A percentile compares a stretch with the other conserved stretches of the same genome.
Conservation (phyloP, 37 sponge, comb jelly and placozoan genomes). For the Dysidea cf. avara region DNA sequence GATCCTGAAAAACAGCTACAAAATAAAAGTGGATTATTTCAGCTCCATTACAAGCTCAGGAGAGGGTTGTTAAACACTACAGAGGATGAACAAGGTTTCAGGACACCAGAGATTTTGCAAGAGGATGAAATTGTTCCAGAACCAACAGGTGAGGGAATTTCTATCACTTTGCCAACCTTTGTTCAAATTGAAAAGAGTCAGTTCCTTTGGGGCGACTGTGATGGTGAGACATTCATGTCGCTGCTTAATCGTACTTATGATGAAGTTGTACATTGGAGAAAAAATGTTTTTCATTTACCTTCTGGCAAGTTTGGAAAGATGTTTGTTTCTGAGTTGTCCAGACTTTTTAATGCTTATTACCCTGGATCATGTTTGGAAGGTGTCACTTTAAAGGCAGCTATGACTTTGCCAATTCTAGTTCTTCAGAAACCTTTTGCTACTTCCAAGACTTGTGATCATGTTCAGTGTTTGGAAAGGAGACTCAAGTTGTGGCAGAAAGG, state of each 20-base stretch:
- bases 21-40: too few relatives aligned
- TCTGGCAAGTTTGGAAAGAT: constrained; percentile 3
- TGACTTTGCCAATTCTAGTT: background rate
- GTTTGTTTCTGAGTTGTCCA: constrained; percentile 5
- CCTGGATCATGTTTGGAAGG: constrained; percentile 2
- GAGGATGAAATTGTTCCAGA: too few relatives aligned
- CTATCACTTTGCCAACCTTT: too few relatives aligned
- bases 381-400: constrained; percentile 7
- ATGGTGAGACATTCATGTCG: background rate
- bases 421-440: constrained; percentile 7
- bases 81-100: too few relatives aligned
- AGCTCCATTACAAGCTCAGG: too few relatives aligned
- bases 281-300: background rate
- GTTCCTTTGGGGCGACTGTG: constrained; percentile 1
- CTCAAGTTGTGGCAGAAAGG: constrained; percentile 6
- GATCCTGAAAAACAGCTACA: too few relatives aligned
- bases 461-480: constrained; percentile 8
- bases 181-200: background rate
- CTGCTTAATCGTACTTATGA: background rate
- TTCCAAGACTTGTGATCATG: constrained; percentile 14
- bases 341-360: constrained; percentile 10
- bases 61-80: too few relatives aligned
- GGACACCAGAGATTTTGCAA: too few relatives aligned
- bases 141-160: too few relatives aligned
- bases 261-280: constrained; percentile 5